Evolutionary conservation across 2,797 vertebrate genomes (phyloP).

Genomic region (Bovichtus diacanthus): DNA sequence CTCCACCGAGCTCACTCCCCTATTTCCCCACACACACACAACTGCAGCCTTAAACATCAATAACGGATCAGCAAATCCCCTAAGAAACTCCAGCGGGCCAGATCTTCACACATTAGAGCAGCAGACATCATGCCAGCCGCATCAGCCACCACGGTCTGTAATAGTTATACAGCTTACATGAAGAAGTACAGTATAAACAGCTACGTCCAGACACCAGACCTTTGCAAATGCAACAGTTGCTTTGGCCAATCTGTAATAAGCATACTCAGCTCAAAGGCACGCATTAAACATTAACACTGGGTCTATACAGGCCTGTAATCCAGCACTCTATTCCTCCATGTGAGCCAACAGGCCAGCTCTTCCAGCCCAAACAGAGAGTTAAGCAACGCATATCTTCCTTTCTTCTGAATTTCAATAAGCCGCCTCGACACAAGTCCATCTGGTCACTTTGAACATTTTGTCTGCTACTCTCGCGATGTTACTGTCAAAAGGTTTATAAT

Average conservation of each 20-base stretch:
- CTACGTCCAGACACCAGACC: conserved; percentile 37
- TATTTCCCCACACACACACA: conserved; percentile 18
- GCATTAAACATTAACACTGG: conserved; percentile 81
- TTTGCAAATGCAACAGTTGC: conserved; percentile 74
- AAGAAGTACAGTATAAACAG: conserved; percentile 64
- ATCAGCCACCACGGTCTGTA: conserved; percentile 57
- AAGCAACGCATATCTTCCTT: conserved; percentile 27
- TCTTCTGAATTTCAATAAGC: conserved; percentile 15
- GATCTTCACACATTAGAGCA: conserved; percentile 67
- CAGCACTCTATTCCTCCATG: conserved; percentile 56
- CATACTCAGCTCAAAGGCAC: conserved; percentile 66
- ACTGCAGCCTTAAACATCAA: conserved; percentile 56
- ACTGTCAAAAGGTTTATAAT: neutral
- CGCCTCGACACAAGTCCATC: conserved; percentile 23
- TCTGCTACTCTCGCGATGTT: neutral
- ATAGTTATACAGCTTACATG: conserved; percentile 64
- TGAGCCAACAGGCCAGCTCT: conserved; percentile 51
- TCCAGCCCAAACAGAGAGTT: conserved; percentile 33
- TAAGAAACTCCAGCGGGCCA: conserved; percentile 56
- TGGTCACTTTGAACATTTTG: conserved; percentile 29
- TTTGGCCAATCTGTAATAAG: conserved; percentile 69
- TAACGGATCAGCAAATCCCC: conserved; percentile 59
- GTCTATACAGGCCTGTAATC: conserved; percentile 65
- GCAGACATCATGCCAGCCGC: conserved; percentile 65
- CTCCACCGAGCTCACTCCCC: neutral